Conservation (phyloP, 1,140 invertebrate species). For the Battus philenor region DNA sequence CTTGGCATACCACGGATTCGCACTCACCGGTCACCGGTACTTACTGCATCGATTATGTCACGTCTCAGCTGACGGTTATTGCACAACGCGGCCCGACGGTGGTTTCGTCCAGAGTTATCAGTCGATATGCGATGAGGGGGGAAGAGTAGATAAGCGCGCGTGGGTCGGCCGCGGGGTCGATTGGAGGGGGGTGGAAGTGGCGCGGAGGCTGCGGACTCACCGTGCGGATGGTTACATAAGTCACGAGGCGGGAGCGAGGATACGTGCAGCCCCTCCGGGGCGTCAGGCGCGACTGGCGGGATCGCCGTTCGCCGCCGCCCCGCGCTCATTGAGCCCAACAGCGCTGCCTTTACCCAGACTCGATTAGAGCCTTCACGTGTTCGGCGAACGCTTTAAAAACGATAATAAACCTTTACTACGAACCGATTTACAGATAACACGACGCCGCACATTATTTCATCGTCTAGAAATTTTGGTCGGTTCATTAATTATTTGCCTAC, state of each 20-base stretch:
- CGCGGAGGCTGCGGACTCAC: slow-evolving; percentile 65
- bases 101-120: slow-evolving; percentile 30
- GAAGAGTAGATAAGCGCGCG: slow-evolving; percentile 38
- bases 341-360: slow-evolving; percentile 49
- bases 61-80: slow-evolving; percentile 63
- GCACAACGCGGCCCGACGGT: slow-evolving; percentile 41
- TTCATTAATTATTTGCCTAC: slow-evolving; percentile 5
- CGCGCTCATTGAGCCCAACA: slow-evolving; percentile 52
- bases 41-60: slow-evolving; percentile 73
- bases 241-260: slow-evolving; percentile 54
- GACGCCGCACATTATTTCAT: slow-evolving; percentile 3
- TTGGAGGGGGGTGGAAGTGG: slow-evolving; percentile 45
- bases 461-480: slow-evolving; percentile 1
- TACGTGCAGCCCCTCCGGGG: slow-evolving; percentile 64
- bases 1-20: slow-evolving; percentile 39
- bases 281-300: slow-evolving; percentile 56
- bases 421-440: slow-evolving; percentile 36
- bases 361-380: slow-evolving; percentile 65
- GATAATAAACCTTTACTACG: slow-evolving; percentile 57
- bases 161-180: slow-evolving; percentile 51
- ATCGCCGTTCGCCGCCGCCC: slow-evolving; percentile 57
- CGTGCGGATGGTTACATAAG: slow-evolving; percentile 72
- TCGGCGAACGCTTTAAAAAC: slow-evolving; percentile 39
- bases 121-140: slow-evolving; percentile 36
- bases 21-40: slow-evolving; percentile 57